phyloP scores from a whole-genome alignment of 2,888 invertebrate genomes.

The Eucera pruinosa region DNA sequence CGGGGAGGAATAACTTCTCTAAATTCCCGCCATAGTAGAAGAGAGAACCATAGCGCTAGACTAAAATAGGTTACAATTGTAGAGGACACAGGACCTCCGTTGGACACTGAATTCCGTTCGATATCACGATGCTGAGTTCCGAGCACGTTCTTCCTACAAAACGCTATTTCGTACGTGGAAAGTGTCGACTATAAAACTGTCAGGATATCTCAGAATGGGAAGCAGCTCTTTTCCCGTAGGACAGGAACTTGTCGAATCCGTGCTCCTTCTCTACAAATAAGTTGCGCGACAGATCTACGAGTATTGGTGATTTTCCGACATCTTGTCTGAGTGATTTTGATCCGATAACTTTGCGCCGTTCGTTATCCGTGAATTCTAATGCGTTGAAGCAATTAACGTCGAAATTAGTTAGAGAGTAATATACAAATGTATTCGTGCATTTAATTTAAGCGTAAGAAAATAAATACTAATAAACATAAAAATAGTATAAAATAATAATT shows the following conservation, averaged over 20 bases:
- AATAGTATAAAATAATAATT: too few relatives aligned
- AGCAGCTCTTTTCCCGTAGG: slow-evolving; percentile 63
- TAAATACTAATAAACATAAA: too few relatives aligned
- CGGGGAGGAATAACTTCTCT: slow-evolving; percentile 22
- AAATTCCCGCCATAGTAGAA: slow-evolving; percentile 20
- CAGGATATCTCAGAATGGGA: slow-evolving; percentile 66
- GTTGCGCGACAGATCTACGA: slow-evolving; percentile 22
- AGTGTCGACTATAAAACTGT: slow-evolving; percentile 70
- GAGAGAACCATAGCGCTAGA: slow-evolving; percentile 34
- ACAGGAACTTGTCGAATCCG: slow-evolving; percentile 65
- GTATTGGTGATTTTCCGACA: slow-evolving; percentile 26
- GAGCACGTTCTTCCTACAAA: slow-evolving; percentile 67
- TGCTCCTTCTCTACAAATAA: slow-evolving; percentile 39
- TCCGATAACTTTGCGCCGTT: not conserved
- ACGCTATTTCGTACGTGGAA: slow-evolving; percentile 71
- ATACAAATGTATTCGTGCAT: too few relatives aligned
- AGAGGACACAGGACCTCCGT: slow-evolving; percentile 61
- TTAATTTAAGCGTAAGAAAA: too few relatives aligned
- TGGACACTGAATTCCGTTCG: slow-evolving; percentile 67
- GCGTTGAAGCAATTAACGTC: too few relatives aligned
- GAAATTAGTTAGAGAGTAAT: too few relatives aligned
- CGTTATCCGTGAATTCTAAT: too few relatives aligned
- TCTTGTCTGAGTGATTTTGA: not conserved
- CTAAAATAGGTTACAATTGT: slow-evolving; percentile 67
- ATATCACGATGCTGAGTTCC: slow-evolving; percentile 66